A percentile compares a stretch with the other conserved stretches of the same genome.
Conservation (phyloP, 2,113 vertebrate genomes). For the Baryphthengus martii region DNA sequence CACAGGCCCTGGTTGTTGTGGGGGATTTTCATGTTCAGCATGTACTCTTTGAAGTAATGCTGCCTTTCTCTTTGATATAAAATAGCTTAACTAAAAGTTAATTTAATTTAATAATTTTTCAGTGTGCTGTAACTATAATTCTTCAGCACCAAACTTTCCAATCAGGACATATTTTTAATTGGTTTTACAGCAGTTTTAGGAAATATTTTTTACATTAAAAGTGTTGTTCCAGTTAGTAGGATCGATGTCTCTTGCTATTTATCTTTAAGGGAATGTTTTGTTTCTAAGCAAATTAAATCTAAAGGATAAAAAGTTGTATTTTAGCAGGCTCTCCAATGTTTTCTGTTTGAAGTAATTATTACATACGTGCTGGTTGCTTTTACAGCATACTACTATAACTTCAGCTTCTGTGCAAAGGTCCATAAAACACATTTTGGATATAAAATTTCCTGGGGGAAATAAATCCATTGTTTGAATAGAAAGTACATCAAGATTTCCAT, state of each 20-base stretch:
- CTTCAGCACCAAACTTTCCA: slow-evolving; percentile 4
- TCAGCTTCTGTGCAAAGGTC: not conserved
- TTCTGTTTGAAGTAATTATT: slow-evolving; percentile 1
- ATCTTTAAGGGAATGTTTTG: not conserved
- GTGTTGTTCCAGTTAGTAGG: not conserved
- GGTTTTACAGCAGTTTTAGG: not conserved
- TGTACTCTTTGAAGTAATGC: slow-evolving; percentile 26
- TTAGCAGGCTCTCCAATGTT: not conserved
- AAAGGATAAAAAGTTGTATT: not conserved
- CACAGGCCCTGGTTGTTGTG: too few species aligned
- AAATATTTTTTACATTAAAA: slow-evolving; percentile 34
- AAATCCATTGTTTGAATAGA: not conserved
- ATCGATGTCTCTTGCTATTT: slow-evolving; percentile 19
- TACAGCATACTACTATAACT: not conserved
- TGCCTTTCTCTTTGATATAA: slow-evolving; percentile 32
- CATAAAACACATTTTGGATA: not conserved
- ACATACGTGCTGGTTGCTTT: not conserved
- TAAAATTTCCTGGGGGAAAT: not conserved
- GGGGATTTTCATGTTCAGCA: not conserved
- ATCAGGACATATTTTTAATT: slow-evolving; percentile 4
- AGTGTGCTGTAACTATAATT: not conserved
- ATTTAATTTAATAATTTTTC: slow-evolving; percentile 22
- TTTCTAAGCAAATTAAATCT: slow-evolving; percentile 38
- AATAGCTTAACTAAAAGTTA: slow-evolving; percentile 40
- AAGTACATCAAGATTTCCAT: not conserved